Conservation (phyloP, 2,113 vertebrate species). For the Actenoides hombroni region DNA sequence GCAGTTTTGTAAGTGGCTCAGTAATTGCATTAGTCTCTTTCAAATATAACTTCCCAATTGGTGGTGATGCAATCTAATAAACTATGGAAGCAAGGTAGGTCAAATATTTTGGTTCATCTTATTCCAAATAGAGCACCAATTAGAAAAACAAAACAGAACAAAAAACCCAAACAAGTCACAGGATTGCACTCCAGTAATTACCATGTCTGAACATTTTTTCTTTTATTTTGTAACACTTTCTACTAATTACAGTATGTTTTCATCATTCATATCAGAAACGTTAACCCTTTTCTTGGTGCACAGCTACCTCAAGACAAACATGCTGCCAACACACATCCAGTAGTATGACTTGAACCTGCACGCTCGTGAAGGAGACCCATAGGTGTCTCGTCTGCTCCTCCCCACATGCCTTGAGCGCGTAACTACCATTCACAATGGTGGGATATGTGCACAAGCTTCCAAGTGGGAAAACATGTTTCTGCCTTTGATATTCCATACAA, state of each 20-base stretch:
- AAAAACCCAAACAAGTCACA: not conserved
- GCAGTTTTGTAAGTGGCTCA: not conserved
- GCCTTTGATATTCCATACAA: not conserved
- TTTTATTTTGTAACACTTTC: not conserved
- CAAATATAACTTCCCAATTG: not conserved
- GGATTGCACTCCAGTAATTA: not conserved
- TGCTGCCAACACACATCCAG: fast-evolving
- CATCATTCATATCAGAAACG: not conserved
- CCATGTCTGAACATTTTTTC: not conserved
- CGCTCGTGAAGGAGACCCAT: not conserved
- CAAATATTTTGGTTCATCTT: not conserved
- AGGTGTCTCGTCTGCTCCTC: not conserved
- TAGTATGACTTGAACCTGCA: not conserved
- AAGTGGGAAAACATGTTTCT: not conserved
- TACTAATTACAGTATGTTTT: not conserved
- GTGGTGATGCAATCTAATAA: not conserved
- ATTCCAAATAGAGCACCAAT: not conserved
- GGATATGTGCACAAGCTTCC: not conserved
- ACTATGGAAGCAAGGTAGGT: not conserved
- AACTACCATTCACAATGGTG: not conserved
- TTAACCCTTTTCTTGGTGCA: not conserved
- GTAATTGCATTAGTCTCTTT: not conserved
- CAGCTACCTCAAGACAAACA: not conserved
- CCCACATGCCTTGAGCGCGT: too few species aligned
- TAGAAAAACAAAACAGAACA: not conserved